These are phyloP conservation scores for Colinus virginianus DNA, from an alignment of 2,113 vertebrate genomes.

Conservation along the genomic window DNA sequence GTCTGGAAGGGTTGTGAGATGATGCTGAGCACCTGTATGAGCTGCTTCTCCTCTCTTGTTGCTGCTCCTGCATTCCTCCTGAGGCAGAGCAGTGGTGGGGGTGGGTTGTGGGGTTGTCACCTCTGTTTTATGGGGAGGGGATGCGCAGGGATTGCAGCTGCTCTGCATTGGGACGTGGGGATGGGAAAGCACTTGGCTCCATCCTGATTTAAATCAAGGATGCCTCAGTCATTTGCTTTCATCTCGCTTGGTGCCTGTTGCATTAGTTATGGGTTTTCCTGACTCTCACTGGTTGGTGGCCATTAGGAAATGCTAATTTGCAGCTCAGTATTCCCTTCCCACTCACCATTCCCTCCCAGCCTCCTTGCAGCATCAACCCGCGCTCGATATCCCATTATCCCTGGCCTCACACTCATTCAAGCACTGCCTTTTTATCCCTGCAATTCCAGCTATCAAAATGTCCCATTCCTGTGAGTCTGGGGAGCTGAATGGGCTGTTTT, in stretches of 20 bases:
- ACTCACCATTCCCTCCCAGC: not conserved
- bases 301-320: slow-evolving; percentile 54
- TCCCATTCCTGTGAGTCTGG: not conserved
- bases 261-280: not conserved
- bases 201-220: not conserved
- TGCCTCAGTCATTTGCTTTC: not conserved
- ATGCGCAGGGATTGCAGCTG: not conserved
- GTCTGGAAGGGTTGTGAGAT: not conserved
- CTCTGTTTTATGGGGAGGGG: not conserved
- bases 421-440: slow-evolving; percentile 39
- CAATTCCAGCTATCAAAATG: not conserved
- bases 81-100: not conserved
- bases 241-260: not conserved
- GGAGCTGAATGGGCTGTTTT: not conserved
- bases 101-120: not conserved
- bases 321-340: slow-evolving; percentile 32
- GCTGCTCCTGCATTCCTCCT: not conserved
- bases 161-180: accelerated
- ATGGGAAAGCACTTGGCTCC: not conserved
- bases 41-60: not conserved
- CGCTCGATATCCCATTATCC: slow-evolving; percentile 20
- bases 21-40: not conserved
- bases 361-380: not conserved
- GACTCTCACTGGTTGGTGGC: not conserved
- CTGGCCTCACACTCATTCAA: slow-evolving; percentile 21